These are phyloP conservation scores for Calosoma granatense DNA, from an alignment of 1,140 invertebrate species.

Conservation along the genomic window DNA sequence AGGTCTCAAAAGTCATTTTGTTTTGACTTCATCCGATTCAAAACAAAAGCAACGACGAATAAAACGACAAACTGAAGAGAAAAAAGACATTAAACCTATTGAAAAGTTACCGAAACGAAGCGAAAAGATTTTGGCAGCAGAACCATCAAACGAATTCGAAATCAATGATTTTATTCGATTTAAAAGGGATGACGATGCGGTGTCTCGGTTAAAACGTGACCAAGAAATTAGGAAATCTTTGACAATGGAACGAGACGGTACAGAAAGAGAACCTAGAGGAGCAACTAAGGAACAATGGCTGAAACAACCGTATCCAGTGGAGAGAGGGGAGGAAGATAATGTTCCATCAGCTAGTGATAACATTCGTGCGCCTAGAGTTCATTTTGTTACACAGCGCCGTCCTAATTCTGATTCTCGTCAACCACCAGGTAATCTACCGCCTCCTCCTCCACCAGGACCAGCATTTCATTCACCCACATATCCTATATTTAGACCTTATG, in stretches of 20 bases:
- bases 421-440: neutral
- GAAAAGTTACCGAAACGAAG: neutral
- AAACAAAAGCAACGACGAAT: neutral
- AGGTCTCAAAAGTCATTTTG: neutral
- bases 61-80: neutral
- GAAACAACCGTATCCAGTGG: slow-evolving; percentile 26
- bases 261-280: slow-evolving; percentile 19
- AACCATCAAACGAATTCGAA: slow-evolving; percentile 10
- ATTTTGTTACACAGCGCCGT: slow-evolving; percentile 27
- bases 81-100: neutral
- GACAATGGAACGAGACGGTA: slow-evolving; percentile 13
- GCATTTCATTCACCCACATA: too few relatives aligned
- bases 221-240: slow-evolving; percentile 10
- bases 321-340: slow-evolving; percentile 19
- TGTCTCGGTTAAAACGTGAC: slow-evolving; percentile 5
- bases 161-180: slow-evolving; percentile 31
- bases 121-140: neutral
- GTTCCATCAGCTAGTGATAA: slow-evolving; percentile 15
- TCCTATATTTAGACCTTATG: neutral
- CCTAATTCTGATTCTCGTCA: neutral
- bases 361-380: slow-evolving; percentile 22
- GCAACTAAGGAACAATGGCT: slow-evolving; percentile 25
- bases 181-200: slow-evolving; percentile 12
- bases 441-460: neutral
- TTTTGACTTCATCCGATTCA: neutral